Conservation (phyloP, 2,113 vertebrate species). For the Mormoops blainvillei region DNA sequence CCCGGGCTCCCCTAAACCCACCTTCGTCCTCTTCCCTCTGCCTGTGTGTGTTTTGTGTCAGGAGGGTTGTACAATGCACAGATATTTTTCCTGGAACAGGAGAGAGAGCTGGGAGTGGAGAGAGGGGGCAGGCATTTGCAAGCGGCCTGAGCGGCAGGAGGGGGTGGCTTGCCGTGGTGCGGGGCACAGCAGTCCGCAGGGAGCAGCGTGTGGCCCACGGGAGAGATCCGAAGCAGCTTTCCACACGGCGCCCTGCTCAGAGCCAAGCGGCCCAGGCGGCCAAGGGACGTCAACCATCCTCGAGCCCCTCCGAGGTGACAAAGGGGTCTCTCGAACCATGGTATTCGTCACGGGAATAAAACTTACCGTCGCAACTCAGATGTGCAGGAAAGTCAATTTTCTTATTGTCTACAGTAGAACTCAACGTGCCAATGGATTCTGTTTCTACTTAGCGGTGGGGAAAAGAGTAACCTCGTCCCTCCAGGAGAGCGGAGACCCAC, state of each 20-base stretch:
- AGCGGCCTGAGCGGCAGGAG: slow-evolving; percentile 47
- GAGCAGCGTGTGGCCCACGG: slow-evolving; percentile 62
- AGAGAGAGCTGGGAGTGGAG: neutral
- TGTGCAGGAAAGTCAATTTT: neutral
- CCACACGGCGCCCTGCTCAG: neutral
- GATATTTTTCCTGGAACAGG: slow-evolving; percentile 35
- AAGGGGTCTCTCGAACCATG: neutral
- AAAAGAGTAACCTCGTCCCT: neutral
- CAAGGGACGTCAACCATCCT: neutral
- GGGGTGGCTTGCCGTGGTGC: slow-evolving; percentile 42
- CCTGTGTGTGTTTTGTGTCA: neutral
- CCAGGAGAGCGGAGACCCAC: neutral
- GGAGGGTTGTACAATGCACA: neutral
- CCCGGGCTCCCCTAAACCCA: neutral
- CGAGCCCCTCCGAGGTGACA: neutral
- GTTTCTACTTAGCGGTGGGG: neutral
- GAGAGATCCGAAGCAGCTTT: slow-evolving; percentile 62
- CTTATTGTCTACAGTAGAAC: neutral
- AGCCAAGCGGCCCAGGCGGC: neutral
- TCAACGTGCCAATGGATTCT: neutral
- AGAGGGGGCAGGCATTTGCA: slow-evolving; percentile 7
- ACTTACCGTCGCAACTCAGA: neutral
- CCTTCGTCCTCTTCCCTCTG: slow-evolving; percentile 41
- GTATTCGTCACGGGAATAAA: neutral
- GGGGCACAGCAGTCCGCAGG: slow-evolving; percentile 55